Evolutionary conservation across 2,888 invertebrate genomes (phyloP), one percentile per base, ranked within the genome.

Genomic region (Athetis lepigone): DNA sequence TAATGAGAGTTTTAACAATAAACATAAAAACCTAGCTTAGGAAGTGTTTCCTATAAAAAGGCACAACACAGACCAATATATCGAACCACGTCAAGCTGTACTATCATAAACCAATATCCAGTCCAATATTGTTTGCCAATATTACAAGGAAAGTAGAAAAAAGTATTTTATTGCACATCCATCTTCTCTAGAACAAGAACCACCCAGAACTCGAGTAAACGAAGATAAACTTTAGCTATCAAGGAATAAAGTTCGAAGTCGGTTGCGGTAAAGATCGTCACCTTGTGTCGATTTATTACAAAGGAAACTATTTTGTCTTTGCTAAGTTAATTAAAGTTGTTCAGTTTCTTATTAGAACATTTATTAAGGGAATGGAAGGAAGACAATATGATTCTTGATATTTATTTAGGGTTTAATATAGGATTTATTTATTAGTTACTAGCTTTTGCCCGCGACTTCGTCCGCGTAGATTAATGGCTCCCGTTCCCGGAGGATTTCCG

Each of bases 41-140:
- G 21, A 78, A 70, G 29, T 21, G 50, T 65, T 55, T 60, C 45
- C 21, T 16, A 57, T 40, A 50, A 70, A 70, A 64, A 27, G n/a
- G 50, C 40, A 39, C 51, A 67, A 58, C 39, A 69, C 39, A 9
- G 58, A 23, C 18, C 29, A 45, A 45, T 67, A 70, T 77, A 63
- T 63, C 61, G 47, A 45, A 63, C 71, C 57, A 66, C 50, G 59
- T 50, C 56, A 69, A 75, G 36, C 61, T 60, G 49, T 55, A 59
- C 51, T 42, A 61, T 68, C 75, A 65, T 81, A 79, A 81, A 79
- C 72, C 64, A 70, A 68, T 79, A 72, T 74, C 69, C 9, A 73
- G 45, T 23, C 47, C 77, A 76, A 81, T 81, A 81, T 81, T 76
- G 69, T 81, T 73, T 61, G 46, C 25, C 58, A 54, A 72, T 77